phyloP scores from a whole-genome alignment of 2,888 invertebrate species.

The Chalcosyrphus nemorum region DNA sequence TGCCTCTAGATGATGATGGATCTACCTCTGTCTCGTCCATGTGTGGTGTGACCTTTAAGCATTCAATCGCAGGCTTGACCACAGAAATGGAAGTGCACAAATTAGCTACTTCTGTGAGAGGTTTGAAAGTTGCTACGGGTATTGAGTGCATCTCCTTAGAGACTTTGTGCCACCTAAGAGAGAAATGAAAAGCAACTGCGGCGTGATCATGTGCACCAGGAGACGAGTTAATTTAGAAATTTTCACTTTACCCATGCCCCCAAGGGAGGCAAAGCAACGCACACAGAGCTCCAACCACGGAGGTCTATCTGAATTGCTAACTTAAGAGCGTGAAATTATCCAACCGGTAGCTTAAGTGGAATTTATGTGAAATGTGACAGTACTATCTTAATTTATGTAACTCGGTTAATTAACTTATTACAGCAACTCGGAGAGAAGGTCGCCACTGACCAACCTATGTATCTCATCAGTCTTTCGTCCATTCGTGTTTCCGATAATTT shows the following conservation, averaged over 20 bases:
- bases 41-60: constrained; percentile 42
- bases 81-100: constrained; percentile 28
- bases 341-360: constrained; percentile 53
- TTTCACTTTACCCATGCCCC: constrained; percentile 46
- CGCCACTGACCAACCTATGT: not conserved
- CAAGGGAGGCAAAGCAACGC: constrained; percentile 39
- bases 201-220: constrained; percentile 9
- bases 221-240: constrained; percentile 67
- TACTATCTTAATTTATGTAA: constrained; percentile 53
- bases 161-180: constrained; percentile 17
- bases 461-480: constrained; percentile 16
- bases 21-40: not conserved
- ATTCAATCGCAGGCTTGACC: constrained; percentile 1
- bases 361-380: constrained; percentile 37
- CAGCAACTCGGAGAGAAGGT: constrained; percentile 12
- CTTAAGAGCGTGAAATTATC: constrained; percentile 41
- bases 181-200: constrained; percentile 3
- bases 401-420: constrained; percentile 55
- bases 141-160: constrained; percentile 16
- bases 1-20: constrained; percentile 34
- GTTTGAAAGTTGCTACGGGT: constrained; percentile 35
- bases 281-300: constrained; percentile 28
- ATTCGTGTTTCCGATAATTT: constrained; percentile 42
- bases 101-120: constrained; percentile 28
- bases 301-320: constrained; percentile 45